Base-by-base conservation (phyloP, 2,113 vertebrate species). In the Garra rufa region DNA sequence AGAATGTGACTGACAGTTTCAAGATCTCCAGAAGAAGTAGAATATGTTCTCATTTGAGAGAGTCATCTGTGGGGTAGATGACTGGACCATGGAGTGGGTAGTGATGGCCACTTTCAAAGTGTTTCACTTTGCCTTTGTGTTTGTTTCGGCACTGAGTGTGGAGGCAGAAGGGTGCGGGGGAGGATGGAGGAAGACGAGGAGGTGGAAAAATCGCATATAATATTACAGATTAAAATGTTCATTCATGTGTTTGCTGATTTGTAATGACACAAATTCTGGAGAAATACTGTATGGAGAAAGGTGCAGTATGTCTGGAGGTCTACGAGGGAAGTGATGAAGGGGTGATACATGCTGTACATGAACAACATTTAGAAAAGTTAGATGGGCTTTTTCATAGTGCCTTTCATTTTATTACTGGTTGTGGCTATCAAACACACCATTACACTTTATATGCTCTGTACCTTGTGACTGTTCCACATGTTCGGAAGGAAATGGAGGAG, bases 91-190 rank as follows among this genome's bases (percentile, higher is more conserved):
- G 26, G 17, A 6, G 75, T 77, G 75, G 52, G 75, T 48, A 28
- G n/a, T 77, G 30, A 41, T 59, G 75, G 34, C 34, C 34, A 77
- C 50, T 77, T 77, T 57, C 28, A 59, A 38, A 76, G 21, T 77
- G 52, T 77, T 59, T 77, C 11, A n/a, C 30, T 57, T 21, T 34
- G 48, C 73, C 46, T 34, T 50, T 77, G 75, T 77, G 75, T 57
- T 59, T 77, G 75, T 57, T 59, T 77, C 19, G n/a, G 52, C 75
- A 59, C 30, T 41, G 28, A 41, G 30, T 77, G 75, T 77, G 30
- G 52, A 77, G 50, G 75, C 19, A 59, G 34, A 30, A 57, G 75
- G 50, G 13, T 21, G 34, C 15, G 75, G 30, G 52, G 52, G 34
- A 55, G 48, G 28, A 55, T 34, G 17, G 74, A 59, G 75, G 57